phyloP scores from a whole-genome alignment of 35 echinoderm and acorn worm genomes.

The Apostichopus californicus region DNA sequence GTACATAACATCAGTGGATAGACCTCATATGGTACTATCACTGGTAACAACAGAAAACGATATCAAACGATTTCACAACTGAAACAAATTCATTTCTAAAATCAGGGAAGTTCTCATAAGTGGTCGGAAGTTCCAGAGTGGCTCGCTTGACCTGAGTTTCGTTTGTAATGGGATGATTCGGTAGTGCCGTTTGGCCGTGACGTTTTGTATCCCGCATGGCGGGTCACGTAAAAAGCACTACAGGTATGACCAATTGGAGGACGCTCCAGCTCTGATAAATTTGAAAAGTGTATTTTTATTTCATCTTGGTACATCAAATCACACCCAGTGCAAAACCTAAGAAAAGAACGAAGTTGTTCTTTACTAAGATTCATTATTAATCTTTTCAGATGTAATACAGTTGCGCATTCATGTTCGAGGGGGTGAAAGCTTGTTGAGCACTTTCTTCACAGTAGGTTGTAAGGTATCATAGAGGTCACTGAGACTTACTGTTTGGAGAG shows the following conservation, averaged over 20 bases:
- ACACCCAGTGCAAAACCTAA: slow-evolving; percentile 35
- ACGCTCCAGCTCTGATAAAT: slow-evolving; percentile 1
- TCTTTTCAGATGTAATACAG: slow-evolving; percentile 21
- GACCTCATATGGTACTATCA: neutral
- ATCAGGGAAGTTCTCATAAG: slow-evolving; percentile 44
- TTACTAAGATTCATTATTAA: slow-evolving; percentile 27
- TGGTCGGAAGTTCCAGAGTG: neutral
- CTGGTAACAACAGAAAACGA: too few relatives aligned
- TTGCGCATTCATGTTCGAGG: slow-evolving; percentile 21
- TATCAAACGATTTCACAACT: slow-evolving; percentile 6
- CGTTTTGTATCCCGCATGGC: too few relatives aligned
- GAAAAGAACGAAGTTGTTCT: neutral
- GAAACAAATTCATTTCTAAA: slow-evolving; percentile 47
- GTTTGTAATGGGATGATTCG: too few relatives aligned
- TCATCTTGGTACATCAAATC: neutral
- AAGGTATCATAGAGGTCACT: slow-evolving; percentile 9
- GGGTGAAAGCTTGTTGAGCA: neutral
- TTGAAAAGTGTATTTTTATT: slow-evolving; percentile 19
- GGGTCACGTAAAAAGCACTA: too few relatives aligned
- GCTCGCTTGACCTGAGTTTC: too few relatives aligned
- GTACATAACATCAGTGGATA: neutral
- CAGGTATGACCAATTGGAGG: slow-evolving; percentile 25
- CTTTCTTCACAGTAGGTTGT: slow-evolving; percentile 38
- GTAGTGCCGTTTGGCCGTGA: too few relatives aligned
- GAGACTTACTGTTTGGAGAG: neutral